A percentile compares a stretch with the other conserved stretches of the same genome.
These are phyloP conservation scores for Patiria miniata DNA, from an alignment of 35 echinoderm and acorn worm species.

Conservation along the genomic window DNA sequence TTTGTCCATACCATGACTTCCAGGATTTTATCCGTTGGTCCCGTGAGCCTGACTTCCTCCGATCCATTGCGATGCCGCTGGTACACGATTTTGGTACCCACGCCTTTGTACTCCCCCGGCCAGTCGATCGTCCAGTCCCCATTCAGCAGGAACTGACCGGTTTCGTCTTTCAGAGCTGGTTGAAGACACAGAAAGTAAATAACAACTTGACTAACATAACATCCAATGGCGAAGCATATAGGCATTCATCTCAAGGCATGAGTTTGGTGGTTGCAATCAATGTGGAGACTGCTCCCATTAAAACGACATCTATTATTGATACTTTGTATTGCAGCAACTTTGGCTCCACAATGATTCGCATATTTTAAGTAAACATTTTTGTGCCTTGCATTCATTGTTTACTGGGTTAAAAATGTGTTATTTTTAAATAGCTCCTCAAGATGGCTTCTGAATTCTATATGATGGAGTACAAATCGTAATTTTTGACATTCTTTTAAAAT, in stretches of 20 bases:
- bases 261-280: background rate
- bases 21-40: conserved; percentile 41
- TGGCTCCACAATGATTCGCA: too few species aligned
- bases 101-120: conserved; percentile 60
- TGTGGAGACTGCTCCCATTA: background rate
- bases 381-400: too few species aligned
- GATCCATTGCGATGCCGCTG: conserved; percentile 45
- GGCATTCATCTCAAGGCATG: background rate
- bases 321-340: too few species aligned
- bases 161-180: conserved; percentile 58
- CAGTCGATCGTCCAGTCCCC: conserved; percentile 69
- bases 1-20: conserved; percentile 52
- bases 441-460: too few species aligned
- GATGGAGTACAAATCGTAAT: too few species aligned
- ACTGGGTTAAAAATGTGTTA: too few species aligned
- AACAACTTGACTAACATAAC: background rate
- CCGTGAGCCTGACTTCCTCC: conserved; percentile 32
- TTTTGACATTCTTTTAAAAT: too few species aligned
- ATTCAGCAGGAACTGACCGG: conserved; percentile 57
- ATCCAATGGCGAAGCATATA: background rate
- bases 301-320: too few species aligned
- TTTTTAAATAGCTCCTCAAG: too few species aligned
- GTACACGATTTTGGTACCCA: conserved; percentile 54
- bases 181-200: background rate
- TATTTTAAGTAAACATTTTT: too few species aligned